These are phyloP conservation scores for Drosophila neonasuta DNA, from an alignment of 2,888 invertebrate genomes.

Conservation along the genomic window DNA sequence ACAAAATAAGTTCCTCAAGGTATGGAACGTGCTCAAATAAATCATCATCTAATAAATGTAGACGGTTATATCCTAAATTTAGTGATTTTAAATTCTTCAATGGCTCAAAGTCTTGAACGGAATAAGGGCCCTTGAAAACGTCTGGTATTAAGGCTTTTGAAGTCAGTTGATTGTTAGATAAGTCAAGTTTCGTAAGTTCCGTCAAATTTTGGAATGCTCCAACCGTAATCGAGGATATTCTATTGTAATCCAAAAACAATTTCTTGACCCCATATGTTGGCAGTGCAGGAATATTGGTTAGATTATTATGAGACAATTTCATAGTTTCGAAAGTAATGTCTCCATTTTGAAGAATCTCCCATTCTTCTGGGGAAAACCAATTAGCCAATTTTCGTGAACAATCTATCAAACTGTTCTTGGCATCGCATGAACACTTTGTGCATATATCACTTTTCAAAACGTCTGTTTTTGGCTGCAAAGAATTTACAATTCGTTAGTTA, in stretches of 20 bases:
- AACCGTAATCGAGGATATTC: slow-evolving; percentile 85
- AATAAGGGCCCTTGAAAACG: slow-evolving; percentile 85
- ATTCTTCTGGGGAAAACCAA: slow-evolving; percentile 84
- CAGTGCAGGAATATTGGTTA: slow-evolving; percentile 81
- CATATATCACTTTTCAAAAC: slow-evolving; percentile 82
- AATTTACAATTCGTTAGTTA: neutral
- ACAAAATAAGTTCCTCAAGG: slow-evolving; percentile 87
- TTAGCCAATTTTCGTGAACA: slow-evolving; percentile 82
- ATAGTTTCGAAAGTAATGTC: slow-evolving; percentile 75
- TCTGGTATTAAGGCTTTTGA: slow-evolving; percentile 85
- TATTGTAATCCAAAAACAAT: slow-evolving; percentile 86
- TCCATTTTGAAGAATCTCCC: slow-evolving; percentile 82
- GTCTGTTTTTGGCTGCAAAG: slow-evolving; percentile 54
- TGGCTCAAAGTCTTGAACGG: slow-evolving; percentile 66
- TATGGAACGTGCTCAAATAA: slow-evolving; percentile 89
- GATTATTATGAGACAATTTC: slow-evolving; percentile 76
- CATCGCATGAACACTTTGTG: slow-evolving; percentile 83
- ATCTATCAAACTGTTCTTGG: slow-evolving; percentile 82
- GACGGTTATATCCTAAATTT: slow-evolving; percentile 86
- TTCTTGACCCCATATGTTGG: slow-evolving; percentile 83
- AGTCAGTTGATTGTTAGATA: slow-evolving; percentile 87
- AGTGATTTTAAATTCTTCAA: slow-evolving; percentile 71
- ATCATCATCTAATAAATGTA: slow-evolving; percentile 88
- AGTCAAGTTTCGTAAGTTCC: slow-evolving; percentile 85
- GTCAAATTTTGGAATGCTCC: slow-evolving; percentile 86